Percentiles rank a stretch among this genome's conserved stretches.
These are phyloP conservation scores for Narcine bancroftii DNA, from an alignment of 2,113 vertebrate species.

Conservation along the genomic window DNA sequence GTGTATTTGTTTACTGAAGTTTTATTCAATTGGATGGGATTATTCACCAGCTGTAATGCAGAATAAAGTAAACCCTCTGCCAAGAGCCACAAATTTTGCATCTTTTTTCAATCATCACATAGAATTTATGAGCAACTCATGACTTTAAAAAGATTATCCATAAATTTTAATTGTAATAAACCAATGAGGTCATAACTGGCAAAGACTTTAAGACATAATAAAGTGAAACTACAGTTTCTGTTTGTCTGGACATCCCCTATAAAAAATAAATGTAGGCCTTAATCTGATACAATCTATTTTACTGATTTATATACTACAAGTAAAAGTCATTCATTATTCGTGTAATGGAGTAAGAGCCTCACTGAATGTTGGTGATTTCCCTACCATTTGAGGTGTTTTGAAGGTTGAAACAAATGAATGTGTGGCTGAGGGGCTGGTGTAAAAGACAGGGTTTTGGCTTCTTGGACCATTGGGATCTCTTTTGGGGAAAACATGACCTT, in stretches of 20 bases:
- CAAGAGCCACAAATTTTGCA: neutral
- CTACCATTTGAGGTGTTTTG: neutral
- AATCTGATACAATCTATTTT: neutral
- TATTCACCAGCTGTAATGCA: neutral
- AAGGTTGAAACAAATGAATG: no score
- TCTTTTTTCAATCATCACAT: slow-evolving; percentile 6
- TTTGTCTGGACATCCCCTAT: neutral
- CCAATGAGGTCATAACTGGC: slow-evolving; percentile 20
- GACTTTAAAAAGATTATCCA: neutral
- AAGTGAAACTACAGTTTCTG: neutral
- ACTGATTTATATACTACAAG: neutral
- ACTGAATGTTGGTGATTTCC: neutral
- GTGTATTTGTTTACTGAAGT: neutral
- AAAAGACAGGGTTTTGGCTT: no score
- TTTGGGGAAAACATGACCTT: no score
- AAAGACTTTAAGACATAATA: neutral
- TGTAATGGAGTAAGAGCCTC: neutral
- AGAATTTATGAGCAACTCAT: neutral
- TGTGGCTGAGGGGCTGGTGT: no score
- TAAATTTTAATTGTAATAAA: slow-evolving; percentile 19
- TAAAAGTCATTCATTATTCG: neutral
- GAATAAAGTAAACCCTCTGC: neutral
- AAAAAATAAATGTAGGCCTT: neutral
- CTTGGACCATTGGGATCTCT: no score
- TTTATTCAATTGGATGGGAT: neutral